Conservation (phyloP, 2,113 vertebrate genomes). For the Dendrocopos noguchii region DNA sequence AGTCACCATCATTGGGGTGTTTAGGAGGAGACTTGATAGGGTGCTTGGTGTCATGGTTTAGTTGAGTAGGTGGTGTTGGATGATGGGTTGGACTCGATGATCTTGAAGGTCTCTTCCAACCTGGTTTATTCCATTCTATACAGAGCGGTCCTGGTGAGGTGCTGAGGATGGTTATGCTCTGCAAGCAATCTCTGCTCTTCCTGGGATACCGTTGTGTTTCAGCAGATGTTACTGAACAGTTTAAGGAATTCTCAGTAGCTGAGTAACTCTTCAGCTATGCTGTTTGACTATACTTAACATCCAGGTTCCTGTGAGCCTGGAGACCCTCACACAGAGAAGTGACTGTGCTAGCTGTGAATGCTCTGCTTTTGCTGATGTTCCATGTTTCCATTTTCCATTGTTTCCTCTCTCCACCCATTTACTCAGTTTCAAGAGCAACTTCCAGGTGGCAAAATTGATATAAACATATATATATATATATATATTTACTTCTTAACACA, state of each 20-base stretch:
- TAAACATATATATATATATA: neutral
- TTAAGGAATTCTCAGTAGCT: neutral
- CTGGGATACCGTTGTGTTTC: neutral
- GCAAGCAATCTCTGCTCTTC: neutral
- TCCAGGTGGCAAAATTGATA: neutral
- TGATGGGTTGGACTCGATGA: too few species aligned
- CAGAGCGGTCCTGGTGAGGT: neutral
- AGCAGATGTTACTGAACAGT: neutral
- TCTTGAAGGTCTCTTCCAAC: too few species aligned
- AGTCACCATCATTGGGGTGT: too few species aligned
- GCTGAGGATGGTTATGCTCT: neutral
- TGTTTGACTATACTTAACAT: neutral
- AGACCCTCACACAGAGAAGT: neutral
- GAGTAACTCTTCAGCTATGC: neutral
- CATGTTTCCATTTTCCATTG: neutral
- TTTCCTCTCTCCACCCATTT: neutral
- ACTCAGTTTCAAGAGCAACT: neutral
- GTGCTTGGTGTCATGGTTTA: too few species aligned
- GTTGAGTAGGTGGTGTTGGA: too few species aligned
- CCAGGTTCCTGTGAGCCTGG: neutral
- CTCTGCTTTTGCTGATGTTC: neutral
- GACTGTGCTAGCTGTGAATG: neutral
- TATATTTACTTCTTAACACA: neutral
- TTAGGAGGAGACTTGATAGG: too few species aligned
- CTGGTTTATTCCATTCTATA: too few species aligned